Base-by-base conservation (phyloP, 2,888 invertebrate genomes). In the Onthophagus sagittarius region DNA sequence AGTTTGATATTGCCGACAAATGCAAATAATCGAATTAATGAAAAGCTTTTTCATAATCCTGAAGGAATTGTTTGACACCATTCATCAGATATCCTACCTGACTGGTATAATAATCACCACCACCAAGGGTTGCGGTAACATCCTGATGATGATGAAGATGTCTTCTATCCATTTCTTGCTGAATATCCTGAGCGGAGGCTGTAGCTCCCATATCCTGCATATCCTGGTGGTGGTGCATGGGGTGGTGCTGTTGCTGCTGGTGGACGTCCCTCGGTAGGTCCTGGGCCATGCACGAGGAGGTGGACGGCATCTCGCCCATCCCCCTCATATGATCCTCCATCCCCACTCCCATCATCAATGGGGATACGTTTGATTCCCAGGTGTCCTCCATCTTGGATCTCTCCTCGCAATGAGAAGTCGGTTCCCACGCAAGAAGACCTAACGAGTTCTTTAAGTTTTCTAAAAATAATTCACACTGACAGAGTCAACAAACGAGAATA, bases 341-440 rank as follows among this genome's bases (percentile, higher is more conserved):
- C 79, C 83, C 83, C 79, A 84, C 84, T 78, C 85, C 85, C 82
- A 86, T 83, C 83, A 86, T 84, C 79, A 86, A 80, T 76, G 86
- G 85, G 79, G 85, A 83, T 77, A 85, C 84, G 81, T 84, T 84
- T 77, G 82, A 81, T 79, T 85, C 85, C 86, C 85, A 86, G 77
- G 83, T 81, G 78, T 85, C 85, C 81, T 86, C 86, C 86, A 86
- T 86, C 81, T 83, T 83, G 80, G 74, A 78, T 71, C 53, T 31
- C 23, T 23, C 23, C 23, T n/a, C 23, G 39, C 39, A 11, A 23
- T 67, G 65, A 71, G 67, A 70, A 15, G 53, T 63, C 70, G 75
- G 71, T 76, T 75, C 79, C 79, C 76, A 79, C 79, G 78, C 78
- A 74, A 23, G 64, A 71, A 23, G 13, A 31, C n/a, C 7, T n/a